These are phyloP conservation scores for Hemicentrotus pulcherrimus DNA, from an alignment of 35 echinoderm and acorn worm genomes.

Conservation along the genomic window DNA sequence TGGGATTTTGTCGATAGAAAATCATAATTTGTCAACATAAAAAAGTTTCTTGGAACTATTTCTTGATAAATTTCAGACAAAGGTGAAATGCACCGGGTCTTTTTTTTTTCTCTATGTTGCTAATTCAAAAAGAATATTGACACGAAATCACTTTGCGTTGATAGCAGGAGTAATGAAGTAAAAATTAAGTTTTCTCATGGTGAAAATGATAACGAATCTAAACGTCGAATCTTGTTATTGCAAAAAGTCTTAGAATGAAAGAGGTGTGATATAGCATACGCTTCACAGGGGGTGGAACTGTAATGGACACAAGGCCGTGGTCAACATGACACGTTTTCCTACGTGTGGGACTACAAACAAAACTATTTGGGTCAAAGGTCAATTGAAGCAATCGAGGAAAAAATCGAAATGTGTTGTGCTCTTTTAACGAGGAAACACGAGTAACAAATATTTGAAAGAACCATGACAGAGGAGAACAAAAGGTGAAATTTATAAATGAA, in stretches of 20 bases:
- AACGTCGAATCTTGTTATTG: too few relatives aligned
- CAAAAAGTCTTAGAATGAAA: neutral
- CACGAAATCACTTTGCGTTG: too few relatives aligned
- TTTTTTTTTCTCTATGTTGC: too few relatives aligned
- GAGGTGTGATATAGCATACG: neutral
- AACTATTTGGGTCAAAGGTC: neutral
- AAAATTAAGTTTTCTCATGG: too few relatives aligned
- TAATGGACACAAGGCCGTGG: neutral
- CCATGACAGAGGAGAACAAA: neutral
- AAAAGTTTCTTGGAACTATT: too few relatives aligned
- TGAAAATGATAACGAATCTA: too few relatives aligned
- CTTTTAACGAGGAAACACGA: neutral
- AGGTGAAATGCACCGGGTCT: too few relatives aligned
- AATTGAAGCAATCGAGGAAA: neutral
- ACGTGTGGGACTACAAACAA: neutral
- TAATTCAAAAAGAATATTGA: too few relatives aligned
- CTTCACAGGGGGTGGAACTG: neutral
- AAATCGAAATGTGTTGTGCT: neutral
- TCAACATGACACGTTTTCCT: neutral
- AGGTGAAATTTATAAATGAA: neutral
- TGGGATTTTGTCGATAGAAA: too few relatives aligned
- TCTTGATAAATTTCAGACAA: too few relatives aligned
- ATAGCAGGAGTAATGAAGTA: too few relatives aligned
- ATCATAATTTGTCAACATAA: too few relatives aligned
- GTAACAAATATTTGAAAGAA: constrained; percentile 5